Evolutionary conservation across 2,113 vertebrate genomes (phyloP).

Genomic region (Brienomyrus brachyistius): DNA sequence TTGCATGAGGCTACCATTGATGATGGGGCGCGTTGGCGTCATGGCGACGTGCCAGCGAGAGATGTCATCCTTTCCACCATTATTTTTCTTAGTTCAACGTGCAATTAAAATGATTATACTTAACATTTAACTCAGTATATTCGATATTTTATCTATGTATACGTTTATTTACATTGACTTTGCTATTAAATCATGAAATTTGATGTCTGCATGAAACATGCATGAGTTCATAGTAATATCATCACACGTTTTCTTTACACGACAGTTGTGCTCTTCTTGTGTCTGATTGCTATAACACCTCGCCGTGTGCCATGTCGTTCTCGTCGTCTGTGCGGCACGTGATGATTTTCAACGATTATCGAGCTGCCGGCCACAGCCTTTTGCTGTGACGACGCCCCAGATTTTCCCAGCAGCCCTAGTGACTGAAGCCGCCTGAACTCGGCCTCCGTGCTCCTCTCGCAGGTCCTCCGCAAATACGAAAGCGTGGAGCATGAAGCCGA

Average conservation of each 20-base stretch:
- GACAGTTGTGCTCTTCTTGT: not conserved
- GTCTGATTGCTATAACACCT: not conserved
- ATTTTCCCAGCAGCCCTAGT: not conserved
- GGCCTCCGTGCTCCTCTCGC: not conserved
- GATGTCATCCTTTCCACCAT: not conserved
- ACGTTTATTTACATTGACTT: not conserved
- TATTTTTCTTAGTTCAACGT: not conserved
- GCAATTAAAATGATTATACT: not conserved
- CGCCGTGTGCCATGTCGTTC: not conserved
- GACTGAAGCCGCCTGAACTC: not conserved
- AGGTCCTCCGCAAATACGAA: constrained; percentile 62
- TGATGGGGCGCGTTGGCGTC: not conserved
- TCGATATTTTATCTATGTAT: not conserved
- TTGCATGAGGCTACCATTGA: not conserved
- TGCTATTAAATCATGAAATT: not conserved
- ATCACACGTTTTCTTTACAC: not conserved
- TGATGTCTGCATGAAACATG: not conserved
- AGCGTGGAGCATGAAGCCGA: constrained; percentile 64
- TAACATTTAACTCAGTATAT: too few species aligned
- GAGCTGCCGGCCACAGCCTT: not conserved
- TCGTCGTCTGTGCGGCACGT: not conserved
- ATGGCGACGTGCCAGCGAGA: not conserved
- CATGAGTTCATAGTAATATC: constrained; percentile 2
- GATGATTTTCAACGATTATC: not conserved
- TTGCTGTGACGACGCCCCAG: not conserved